Base-by-base conservation (phyloP, 2,888 invertebrate genomes). In the Agonopterix arenella region DNA sequence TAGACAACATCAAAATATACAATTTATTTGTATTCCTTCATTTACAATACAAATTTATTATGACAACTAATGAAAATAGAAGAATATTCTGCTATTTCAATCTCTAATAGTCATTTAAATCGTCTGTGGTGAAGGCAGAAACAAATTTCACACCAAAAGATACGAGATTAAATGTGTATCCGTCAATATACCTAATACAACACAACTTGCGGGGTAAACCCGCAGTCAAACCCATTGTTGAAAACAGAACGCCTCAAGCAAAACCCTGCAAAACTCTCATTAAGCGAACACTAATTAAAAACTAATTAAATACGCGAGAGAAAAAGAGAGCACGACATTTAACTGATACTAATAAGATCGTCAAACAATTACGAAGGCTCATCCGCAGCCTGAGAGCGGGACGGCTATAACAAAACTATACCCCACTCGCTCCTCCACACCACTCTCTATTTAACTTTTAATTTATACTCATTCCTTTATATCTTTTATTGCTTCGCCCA, bases 381-480 rank as follows among this genome's bases (percentile, higher is more conserved):
- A 81, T 78, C 78, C 76, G 54, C 59, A 48, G 68, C 55, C 60
- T 52, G 64, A 55, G 72, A 68, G 67, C 58, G 73, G 65, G 65
- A 64, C 48, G 53, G 60, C 53, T 53, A 50, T 48, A 58, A 48
- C 50, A 56, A 48, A 52, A 46, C 38, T 44, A 45, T 52, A n/a
- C 41, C 48, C 57, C 61, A 76, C 76, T 70, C 79, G 52, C 72
- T 79, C 73, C 51, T 67, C 53, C 80, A 55, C 72, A 61, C 72
- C 72, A 62, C 70, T 84, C 84, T 84, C 88, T 89, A 86, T 89
- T 89, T 89, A 89, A 89, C 88, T 89, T 88, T 89, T 89, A 88
- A 89, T 89, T 89, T 89, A 89, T 89, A 88, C 88, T 89, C 88
- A 89, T 89, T 88, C 88, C 89, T 89, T 89, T 89, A 89, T 89